Evolutionary conservation across 2,797 vertebrate genomes (phyloP), one percentile per base, ranked within the genome.

Genomic region (Sebastes jordani): DNA sequence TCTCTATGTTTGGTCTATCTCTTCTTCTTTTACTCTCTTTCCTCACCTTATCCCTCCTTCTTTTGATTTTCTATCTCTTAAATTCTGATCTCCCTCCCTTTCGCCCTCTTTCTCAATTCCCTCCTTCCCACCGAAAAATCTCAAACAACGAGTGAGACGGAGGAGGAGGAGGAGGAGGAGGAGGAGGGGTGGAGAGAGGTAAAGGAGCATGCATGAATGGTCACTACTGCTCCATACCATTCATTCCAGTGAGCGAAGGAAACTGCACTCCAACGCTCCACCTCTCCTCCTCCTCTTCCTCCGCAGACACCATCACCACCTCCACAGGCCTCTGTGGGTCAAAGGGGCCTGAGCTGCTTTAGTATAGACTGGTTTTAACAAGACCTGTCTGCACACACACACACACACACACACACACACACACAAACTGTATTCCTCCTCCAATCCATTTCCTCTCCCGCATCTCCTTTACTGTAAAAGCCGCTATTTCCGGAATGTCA

Each of bases 171-270:
- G 38, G 38, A 16, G 38, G 56, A 14, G 36, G 56, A 32, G 42
- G 56, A 32, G 38, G 60, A 55, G 73, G 9, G 65, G 27, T 78
- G 59, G 60, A 80, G 82, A 80, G 89, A 84, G 65, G 80, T 80
- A 84, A 84, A 88, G 74, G 84, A 84, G 80, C 91, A 95, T 92
- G 95, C 95, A 96, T 96, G 95, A 95, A 89, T 95, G 94, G 91
- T 92, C 92, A 94, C 85, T 87, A 58, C 86, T 89, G 89, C 89
- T 89, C 92, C 95, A 95, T 96, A 95, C 95, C 95, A 95, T 95
- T 96, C 95, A 96, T 96, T 96, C 94, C 94, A 92, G 74, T 78
- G 80, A 79, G 85, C 68, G 59, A 82, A 91, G 86, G 88, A 89
- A 93, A 78, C 87, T 90, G 80, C 88, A 81, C 75, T 88, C 76